Evolutionary conservation across 2,797 vertebrate genomes (phyloP).

Genomic region (Octomys mimax): DNA sequence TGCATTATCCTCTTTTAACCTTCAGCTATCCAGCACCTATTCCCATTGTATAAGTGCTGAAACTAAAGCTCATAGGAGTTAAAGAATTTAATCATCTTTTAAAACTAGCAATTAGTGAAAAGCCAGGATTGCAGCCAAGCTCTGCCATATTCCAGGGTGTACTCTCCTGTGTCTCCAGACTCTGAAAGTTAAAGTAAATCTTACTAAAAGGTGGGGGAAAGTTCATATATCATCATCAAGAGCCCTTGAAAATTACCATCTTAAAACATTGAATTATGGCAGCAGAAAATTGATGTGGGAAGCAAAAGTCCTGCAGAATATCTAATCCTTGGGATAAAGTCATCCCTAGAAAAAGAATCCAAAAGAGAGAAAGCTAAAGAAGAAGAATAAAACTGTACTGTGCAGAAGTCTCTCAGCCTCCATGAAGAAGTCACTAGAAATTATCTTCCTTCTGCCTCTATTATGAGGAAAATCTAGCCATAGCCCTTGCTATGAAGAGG

Average conservation of each 20-base stretch:
- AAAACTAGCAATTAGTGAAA: not conserved
- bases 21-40: not conserved
- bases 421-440: not conserved
- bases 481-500: not conserved
- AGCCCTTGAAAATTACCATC: not conserved
- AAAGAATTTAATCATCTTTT: slow-evolving; percentile 9
- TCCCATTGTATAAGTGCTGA: not conserved
- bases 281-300: not conserved
- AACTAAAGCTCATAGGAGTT: not conserved
- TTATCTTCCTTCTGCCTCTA: not conserved
- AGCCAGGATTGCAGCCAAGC: not conserved
- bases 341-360: not conserved
- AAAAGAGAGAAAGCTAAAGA: not conserved
- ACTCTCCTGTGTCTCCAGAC: not conserved
- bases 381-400: not conserved
- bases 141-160: not conserved
- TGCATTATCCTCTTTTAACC: not conserved
- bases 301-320: not conserved
- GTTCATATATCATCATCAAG: not conserved
- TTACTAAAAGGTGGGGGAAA: not conserved
- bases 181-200: not conserved
- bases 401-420: not conserved
- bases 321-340: not conserved
- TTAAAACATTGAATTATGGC: not conserved
- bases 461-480: not conserved